Conservation (phyloP, 2,888 invertebrate genomes). For the Tetrapedia diversipes region DNA sequence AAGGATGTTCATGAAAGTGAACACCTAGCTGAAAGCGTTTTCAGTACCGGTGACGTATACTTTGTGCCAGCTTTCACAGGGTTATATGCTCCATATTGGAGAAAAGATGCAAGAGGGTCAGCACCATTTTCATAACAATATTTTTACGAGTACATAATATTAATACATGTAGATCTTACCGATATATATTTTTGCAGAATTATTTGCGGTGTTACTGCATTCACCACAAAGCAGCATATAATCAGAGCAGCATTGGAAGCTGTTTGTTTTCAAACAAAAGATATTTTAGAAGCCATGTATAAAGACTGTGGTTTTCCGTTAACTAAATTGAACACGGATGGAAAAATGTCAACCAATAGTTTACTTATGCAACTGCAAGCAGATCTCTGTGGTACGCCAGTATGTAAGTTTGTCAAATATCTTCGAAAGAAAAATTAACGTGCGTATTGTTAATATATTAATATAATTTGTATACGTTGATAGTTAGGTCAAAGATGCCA, state of each 20-base stretch:
- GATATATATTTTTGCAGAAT: slow-evolving; percentile 85
- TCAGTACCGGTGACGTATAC: slow-evolving; percentile 96
- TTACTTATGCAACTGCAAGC: slow-evolving; percentile 98
- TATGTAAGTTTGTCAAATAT: slow-evolving; percentile 85
- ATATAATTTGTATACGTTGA: slow-evolving; percentile 1
- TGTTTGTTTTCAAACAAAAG: slow-evolving; percentile 97
- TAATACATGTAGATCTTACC: slow-evolving; percentile 9
- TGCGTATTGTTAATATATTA: too few relatives aligned
- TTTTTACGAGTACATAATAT: background rate
- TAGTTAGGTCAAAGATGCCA: slow-evolving; percentile 91
- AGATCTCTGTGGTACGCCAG: slow-evolving; percentile 95
- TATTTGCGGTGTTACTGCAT: slow-evolving; percentile 96
- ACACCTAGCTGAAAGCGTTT: slow-evolving; percentile 90
- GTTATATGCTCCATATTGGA: slow-evolving; percentile 98
- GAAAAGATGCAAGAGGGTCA: slow-evolving; percentile 96
- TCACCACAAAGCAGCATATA: slow-evolving; percentile 96
- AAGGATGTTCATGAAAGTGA: slow-evolving; percentile 88
- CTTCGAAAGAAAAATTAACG: background rate
- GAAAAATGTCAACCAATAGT: slow-evolving; percentile 95
- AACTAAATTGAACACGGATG: slow-evolving; percentile 94
- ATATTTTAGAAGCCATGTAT: slow-evolving; percentile 96
- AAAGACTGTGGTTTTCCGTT: slow-evolving; percentile 94
- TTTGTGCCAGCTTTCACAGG: slow-evolving; percentile 99
- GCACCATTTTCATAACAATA: background rate
- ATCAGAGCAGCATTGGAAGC: slow-evolving; percentile 97